These are phyloP conservation scores for Pelmatolapia mariae DNA, from an alignment of 2,113 vertebrate species.

Conservation along the genomic window DNA sequence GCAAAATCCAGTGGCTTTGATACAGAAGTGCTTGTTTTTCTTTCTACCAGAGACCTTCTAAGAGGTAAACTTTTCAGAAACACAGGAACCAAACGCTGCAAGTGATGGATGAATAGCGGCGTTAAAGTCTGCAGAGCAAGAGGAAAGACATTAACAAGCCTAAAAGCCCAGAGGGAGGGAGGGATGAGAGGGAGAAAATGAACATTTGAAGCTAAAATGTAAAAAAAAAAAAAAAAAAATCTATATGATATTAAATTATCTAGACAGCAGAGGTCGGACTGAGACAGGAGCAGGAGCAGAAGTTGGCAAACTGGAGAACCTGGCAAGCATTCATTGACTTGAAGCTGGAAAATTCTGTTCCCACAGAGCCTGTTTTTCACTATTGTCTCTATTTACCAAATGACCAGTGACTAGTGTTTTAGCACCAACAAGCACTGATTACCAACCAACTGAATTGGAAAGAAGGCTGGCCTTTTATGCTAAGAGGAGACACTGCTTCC, in stretches of 20 bases:
- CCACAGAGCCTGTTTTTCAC: background rate
- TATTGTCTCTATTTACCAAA: background rate
- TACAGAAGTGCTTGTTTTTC: background rate
- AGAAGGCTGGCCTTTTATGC: background rate
- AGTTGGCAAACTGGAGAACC: background rate
- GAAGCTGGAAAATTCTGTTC: background rate
- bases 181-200: background rate
- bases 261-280: background rate
- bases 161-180: background rate
- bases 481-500: background rate
- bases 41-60: background rate
- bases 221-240: background rate
- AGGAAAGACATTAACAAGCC: background rate
- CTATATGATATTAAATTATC: background rate
- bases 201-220: background rate
- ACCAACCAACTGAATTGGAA: background rate
- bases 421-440: background rate
- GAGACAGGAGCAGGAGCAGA: background rate
- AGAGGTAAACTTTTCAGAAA: background rate
- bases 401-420: background rate
- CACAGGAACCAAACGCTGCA: background rate
- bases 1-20: background rate
- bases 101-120: background rate
- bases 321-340: background rate
- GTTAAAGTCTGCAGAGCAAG: background rate